Base-by-base conservation (phyloP, 2,888 invertebrate genomes). In the Chymomyza caudatula region DNA sequence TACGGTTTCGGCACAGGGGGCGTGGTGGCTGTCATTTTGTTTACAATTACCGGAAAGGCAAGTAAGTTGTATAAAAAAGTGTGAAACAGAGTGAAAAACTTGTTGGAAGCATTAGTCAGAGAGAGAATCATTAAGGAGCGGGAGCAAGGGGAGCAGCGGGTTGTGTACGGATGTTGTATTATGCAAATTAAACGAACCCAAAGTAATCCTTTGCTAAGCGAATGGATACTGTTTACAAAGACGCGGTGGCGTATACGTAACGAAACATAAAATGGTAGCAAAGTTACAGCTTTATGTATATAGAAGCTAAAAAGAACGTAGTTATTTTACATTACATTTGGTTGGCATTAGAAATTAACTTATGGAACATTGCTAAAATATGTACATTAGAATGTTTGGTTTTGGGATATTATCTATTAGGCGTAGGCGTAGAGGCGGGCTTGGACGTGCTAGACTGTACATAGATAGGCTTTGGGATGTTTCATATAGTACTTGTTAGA, bases 161-260 rank as follows among this genome's bases (percentile, higher is more conserved):
- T 60, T 43, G 25, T 25, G 25, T n/a, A 25, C 3, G 29, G 29
- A 8, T 11, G 29, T 8, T 37, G 29, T 37, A 37, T 11, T 37
- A 37, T 59, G 61, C 25, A 55, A 51, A 63, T 42, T 20, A 60
- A 60, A 58, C 15, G 42, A 22, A 63, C 25, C 53, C 29, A 37
- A 37, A 37, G 29, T 82, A 74, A 80, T 80, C 78, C 83, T 80
- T 78, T 73, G 81, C 84, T 78, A 83, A 83, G 79, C 84, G 29
- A 37, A 37, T 70, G 67, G 78, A 79, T 81, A 78, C 72, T 80
- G 72, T 76, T 69, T 69, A 76, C 77, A 77, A 77, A 74, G 76
- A 76, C 77, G 77, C 63, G 17, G 77, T 60, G 17, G 11, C 77
- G 81, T 78, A 76, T 80, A 76, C 78, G 76, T 58, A 77, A 75